Percentiles rank a stretch among this genome's conserved stretches.
These are phyloP conservation scores for Leucophenga montana DNA, from an alignment of 2,888 invertebrate genomes.

Conservation along the genomic window DNA sequence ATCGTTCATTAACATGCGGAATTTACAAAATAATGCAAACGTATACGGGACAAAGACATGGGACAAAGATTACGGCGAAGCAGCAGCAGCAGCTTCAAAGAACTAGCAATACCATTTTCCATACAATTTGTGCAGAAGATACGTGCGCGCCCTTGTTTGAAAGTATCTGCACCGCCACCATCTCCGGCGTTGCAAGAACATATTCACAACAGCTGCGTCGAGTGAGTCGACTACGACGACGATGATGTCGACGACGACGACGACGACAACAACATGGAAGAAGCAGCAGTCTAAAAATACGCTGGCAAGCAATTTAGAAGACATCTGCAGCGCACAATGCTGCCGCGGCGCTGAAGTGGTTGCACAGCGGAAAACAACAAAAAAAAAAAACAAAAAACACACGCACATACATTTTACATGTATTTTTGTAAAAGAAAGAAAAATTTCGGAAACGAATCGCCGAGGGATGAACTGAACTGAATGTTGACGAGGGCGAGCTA, in stretches of 20 bases:
- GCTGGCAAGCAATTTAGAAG: background rate
- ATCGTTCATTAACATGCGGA: background rate
- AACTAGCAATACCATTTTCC: constrained; percentile 31
- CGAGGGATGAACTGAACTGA: constrained; percentile 55
- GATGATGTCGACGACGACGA: no score
- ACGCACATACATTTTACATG: no score
- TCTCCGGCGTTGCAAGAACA: background rate
- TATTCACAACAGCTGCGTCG: background rate
- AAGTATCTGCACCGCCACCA: no score
- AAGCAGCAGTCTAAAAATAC: constrained; percentile 2
- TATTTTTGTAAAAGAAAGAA: background rate
- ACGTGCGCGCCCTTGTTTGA: no score
- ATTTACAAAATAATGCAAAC: constrained; percentile 23
- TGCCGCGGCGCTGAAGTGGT: no score
- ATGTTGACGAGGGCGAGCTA: no score
- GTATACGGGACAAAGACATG: constrained; percentile 25
- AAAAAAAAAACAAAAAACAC: no score
- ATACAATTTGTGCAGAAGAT: no score
- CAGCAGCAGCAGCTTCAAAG: constrained; percentile 25
- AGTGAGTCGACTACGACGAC: background rate
- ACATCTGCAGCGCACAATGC: no score
- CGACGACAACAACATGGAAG: no score
- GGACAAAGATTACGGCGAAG: constrained; percentile 30
- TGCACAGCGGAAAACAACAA: no score
- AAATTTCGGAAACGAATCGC: constrained; percentile 34